Conservation (phyloP, 2,797 vertebrate genomes). For the Nannoperca obscura region DNA sequence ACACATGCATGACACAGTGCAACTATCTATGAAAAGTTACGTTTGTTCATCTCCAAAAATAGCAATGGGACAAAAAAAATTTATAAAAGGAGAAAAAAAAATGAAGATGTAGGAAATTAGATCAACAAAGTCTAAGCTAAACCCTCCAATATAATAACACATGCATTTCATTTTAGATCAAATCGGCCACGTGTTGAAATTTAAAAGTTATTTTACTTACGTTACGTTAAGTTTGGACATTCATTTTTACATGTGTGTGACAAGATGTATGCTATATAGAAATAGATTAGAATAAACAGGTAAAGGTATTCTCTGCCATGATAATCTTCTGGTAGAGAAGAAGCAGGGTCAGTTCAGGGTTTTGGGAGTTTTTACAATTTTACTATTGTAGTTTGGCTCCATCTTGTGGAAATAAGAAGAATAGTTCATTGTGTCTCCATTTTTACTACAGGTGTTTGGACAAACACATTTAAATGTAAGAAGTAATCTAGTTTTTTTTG, state of each 20-base stretch:
- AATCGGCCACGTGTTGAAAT: not conserved
- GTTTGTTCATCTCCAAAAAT: constrained; percentile 9
- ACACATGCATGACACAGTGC: not conserved
- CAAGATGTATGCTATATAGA: not conserved
- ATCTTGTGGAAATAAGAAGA: constrained; percentile 57
- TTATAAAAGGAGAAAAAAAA: not conserved
- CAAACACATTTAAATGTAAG: not conserved
- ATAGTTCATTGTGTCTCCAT: not conserved
- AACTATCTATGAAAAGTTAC: constrained; percentile 10
- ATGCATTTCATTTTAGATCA: not conserved
- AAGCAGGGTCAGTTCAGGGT: not conserved
- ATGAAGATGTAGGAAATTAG: not conserved
- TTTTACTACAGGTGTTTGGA: not conserved
- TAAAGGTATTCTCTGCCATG: not conserved
- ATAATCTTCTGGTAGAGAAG: not conserved
- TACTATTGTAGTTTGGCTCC: constrained; percentile 56
- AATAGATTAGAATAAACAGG: constrained; percentile 2
- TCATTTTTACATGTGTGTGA: not conserved
- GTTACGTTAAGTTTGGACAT: not conserved
- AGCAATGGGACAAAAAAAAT: not conserved
- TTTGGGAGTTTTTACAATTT: not conserved
- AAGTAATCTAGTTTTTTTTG: not conserved
- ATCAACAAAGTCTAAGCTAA: not conserved
- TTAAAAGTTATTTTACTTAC: not conserved
- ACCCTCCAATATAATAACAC: not conserved